These are phyloP conservation scores for Suricata suricatta DNA, from an alignment of 2,113 vertebrate genomes.

Conservation along the genomic window DNA sequence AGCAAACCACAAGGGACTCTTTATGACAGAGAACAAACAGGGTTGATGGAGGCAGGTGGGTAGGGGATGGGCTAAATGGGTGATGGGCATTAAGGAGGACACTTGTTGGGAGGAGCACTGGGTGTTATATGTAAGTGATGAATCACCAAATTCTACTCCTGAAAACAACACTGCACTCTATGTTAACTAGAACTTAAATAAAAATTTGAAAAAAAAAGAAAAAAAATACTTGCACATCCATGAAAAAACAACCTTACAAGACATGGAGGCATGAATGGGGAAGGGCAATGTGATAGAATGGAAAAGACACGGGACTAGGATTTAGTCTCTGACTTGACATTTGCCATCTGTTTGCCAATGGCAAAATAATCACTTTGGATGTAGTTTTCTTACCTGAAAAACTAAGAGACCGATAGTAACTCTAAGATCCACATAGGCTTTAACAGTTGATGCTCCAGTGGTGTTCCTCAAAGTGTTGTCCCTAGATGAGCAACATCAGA, in stretches of 20 bases:
- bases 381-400: background rate
- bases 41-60: too few relatives aligned
- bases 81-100: too few relatives aligned
- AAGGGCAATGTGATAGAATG: accelerated
- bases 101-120: too few relatives aligned
- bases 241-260: background rate
- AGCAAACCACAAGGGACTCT: too few relatives aligned
- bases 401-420: background rate
- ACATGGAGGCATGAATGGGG: background rate
- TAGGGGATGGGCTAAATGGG: too few relatives aligned
- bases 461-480: background rate
- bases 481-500: background rate
- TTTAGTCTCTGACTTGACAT: background rate
- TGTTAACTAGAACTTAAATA: too few relatives aligned
- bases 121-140: too few relatives aligned
- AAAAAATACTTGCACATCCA: background rate
- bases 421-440: background rate
- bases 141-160: too few relatives aligned
- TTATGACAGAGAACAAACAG: too few relatives aligned
- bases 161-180: too few relatives aligned
- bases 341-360: background rate
- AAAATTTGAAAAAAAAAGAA: too few relatives aligned
- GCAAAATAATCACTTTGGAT: background rate
- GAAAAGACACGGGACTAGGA: background rate
- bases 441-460: background rate